Conservation (phyloP, 2,888 invertebrate species). For the Apoderus coryli region DNA sequence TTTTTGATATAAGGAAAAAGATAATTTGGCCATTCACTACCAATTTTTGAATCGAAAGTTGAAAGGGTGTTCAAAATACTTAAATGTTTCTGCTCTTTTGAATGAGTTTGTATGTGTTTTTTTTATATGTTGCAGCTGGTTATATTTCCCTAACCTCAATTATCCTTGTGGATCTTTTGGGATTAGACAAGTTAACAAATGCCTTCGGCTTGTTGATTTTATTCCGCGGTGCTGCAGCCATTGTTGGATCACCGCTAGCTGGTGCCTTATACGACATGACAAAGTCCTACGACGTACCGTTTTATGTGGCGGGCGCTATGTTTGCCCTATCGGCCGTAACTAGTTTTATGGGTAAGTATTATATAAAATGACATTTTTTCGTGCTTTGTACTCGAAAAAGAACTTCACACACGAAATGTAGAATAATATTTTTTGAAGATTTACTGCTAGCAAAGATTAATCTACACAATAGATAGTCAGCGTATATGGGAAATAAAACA, state of each 20-base stretch:
- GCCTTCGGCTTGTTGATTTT: slow-evolving; percentile 93
- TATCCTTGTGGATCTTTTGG: slow-evolving; percentile 89
- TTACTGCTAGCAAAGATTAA: too few relatives aligned
- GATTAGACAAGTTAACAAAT: slow-evolving; percentile 89
- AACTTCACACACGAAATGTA: too few relatives aligned
- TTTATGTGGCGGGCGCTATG: slow-evolving; percentile 82
- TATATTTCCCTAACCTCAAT: slow-evolving; percentile 97
- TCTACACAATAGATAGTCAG: too few relatives aligned
- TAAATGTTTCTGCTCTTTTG: too few relatives aligned
- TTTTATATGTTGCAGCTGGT: slow-evolving; percentile 72
- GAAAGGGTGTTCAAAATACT: too few relatives aligned
- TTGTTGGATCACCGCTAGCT: slow-evolving; percentile 69
- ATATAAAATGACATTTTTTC: slow-evolving; percentile 17
- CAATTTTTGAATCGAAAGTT: too few relatives aligned
- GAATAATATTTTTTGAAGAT: too few relatives aligned
- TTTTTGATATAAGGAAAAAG: too few relatives aligned
- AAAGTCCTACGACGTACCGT: slow-evolving; percentile 71
- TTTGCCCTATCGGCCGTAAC: slow-evolving; percentile 74
- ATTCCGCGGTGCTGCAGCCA: slow-evolving; percentile 88
- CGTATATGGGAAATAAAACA: too few relatives aligned
- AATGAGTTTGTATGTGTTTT: too few relatives aligned
- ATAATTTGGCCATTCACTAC: too few relatives aligned
- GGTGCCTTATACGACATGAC: slow-evolving; percentile 87
- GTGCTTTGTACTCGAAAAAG: too few relatives aligned
- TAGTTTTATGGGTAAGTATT: slow-evolving; percentile 43